phyloP scores from a whole-genome alignment of 2,113 vertebrate genomes.

The Scortum barcoo region DNA sequence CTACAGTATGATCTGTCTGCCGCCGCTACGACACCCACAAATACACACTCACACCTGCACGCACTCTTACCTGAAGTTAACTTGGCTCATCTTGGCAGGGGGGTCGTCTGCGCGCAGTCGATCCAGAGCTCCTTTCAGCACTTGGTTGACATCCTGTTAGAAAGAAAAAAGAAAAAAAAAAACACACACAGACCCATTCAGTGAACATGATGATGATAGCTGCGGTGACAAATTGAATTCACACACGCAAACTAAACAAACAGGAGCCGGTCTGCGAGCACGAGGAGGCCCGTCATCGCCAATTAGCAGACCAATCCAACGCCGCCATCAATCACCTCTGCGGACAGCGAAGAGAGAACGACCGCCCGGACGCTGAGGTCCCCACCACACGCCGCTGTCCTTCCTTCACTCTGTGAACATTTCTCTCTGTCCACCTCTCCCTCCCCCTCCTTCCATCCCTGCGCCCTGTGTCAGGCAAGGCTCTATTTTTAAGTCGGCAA shows the following conservation, averaged over 20 bases:
- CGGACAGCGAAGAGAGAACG: constrained; percentile 23
- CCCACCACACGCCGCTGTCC: constrained; percentile 31
- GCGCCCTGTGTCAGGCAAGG: constrained; percentile 44
- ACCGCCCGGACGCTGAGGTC: constrained; percentile 34
- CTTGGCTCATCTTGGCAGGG: constrained; percentile 63
- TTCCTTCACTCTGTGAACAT: constrained; percentile 45
- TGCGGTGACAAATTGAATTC: background rate
- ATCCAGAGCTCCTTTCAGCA: constrained; percentile 64
- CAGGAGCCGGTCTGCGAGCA: background rate
- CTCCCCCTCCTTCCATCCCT: constrained; percentile 41
- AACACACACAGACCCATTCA: background rate
- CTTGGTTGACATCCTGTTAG: constrained; percentile 63
- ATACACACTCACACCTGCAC: constrained; percentile 13
- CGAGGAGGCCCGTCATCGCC: constrained; percentile 33
- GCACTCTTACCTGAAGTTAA: constrained; percentile 65
- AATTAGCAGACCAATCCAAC: constrained; percentile 48
- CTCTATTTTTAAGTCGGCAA: constrained; percentile 69
- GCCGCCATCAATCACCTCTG: constrained; percentile 71
- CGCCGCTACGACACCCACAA: background rate
- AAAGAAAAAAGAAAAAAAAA: background rate
- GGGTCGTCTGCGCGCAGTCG: constrained; percentile 42
- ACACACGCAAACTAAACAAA: constrained; percentile 1
- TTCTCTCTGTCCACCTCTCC: constrained; percentile 51
- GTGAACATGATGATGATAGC: background rate
- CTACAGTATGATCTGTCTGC: constrained; percentile 1